Evolutionary conservation across 2,113 vertebrate species (phyloP), one percentile per base, ranked within the genome.

Genomic region (Nannospalax galili): DNA sequence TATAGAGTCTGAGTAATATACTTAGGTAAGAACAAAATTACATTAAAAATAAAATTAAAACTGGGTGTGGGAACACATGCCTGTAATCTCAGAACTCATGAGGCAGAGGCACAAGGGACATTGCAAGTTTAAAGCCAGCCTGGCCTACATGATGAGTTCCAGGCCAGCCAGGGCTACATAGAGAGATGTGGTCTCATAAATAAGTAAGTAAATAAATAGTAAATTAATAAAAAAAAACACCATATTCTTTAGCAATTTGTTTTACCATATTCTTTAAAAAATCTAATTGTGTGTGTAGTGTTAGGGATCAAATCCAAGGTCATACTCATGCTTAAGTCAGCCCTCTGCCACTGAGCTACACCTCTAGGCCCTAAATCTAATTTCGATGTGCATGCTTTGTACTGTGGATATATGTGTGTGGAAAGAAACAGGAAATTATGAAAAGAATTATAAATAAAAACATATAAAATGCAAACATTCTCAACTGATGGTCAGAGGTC

Each of bases 361-460:
- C 1, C 32, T 17, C 67, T 5, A 73, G 22, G 56, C 67, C 58
- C 20, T 26, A 92, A 82, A 94, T 90, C 70, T 92, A 90, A 85
- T 92, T 95, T 77, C 65, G n/a, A 42, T 74, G 30, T 84, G 3
- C 3, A 6, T 74, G 2, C 42, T 85, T 82, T 88, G 9, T 77
- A 40, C 22, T 73, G 3, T 62, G 14, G 11, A 5, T 7, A 30
- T 9, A 3, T 84, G 12, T 9, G 35, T 35, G 19, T 70, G 52
- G 22, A 35, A 20, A 40, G 26, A 35, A 32, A 37, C 9, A 56
- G 58, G 80, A 73, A 45, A 78, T 65, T 19, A 88, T 45, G 5
- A 74, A 69, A 56, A 78, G 82, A 90, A 74, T 88, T 73, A 69
- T 52, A 86, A 91, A 81, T 80, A 86, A 93, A 96, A 90, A 84